These are phyloP conservation scores for Blera fallax DNA, from an alignment of 2,888 invertebrate species.

Conservation along the genomic window DNA sequence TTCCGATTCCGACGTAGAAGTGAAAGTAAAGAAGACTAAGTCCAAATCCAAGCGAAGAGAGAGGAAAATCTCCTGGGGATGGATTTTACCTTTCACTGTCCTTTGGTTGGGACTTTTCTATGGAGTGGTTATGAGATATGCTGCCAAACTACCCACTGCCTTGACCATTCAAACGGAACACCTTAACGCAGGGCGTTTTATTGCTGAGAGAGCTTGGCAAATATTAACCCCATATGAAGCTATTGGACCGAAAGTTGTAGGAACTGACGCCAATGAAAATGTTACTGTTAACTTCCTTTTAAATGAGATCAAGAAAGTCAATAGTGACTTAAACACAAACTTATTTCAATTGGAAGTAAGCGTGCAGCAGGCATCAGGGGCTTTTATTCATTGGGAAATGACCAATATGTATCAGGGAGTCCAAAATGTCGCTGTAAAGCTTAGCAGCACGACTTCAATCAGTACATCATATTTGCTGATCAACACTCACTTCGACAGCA, in stretches of 20 bases:
- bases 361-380: slow-evolving; percentile 77
- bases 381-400: slow-evolving; percentile 76
- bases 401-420: slow-evolving; percentile 78
- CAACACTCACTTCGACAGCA: slow-evolving; percentile 97
- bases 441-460: slow-evolving; percentile 74
- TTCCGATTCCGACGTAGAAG: no score
- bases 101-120: slow-evolving; percentile 77
- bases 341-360: slow-evolving; percentile 77
- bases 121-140: slow-evolving; percentile 75
- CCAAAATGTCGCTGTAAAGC: slow-evolving; percentile 79
- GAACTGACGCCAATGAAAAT: no score
- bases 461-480: slow-evolving; percentile 83
- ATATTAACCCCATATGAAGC: no score
- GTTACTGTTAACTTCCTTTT: slow-evolving; percentile 82
- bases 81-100: slow-evolving; percentile 75
- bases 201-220: slow-evolving; percentile 74
- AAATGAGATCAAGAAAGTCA: slow-evolving; percentile 75
- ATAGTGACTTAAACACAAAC: slow-evolving; percentile 74
- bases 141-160: slow-evolving; percentile 75
- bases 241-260: no score
- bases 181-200: slow-evolving; percentile 83
- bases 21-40: no score
- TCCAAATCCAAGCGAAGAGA: no score
- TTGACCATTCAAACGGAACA: slow-evolving; percentile 62
- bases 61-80: slow-evolving; percentile 15